Base-by-base conservation (phyloP, 2,797 vertebrate genomes). In the Sebastes glaucus region DNA sequence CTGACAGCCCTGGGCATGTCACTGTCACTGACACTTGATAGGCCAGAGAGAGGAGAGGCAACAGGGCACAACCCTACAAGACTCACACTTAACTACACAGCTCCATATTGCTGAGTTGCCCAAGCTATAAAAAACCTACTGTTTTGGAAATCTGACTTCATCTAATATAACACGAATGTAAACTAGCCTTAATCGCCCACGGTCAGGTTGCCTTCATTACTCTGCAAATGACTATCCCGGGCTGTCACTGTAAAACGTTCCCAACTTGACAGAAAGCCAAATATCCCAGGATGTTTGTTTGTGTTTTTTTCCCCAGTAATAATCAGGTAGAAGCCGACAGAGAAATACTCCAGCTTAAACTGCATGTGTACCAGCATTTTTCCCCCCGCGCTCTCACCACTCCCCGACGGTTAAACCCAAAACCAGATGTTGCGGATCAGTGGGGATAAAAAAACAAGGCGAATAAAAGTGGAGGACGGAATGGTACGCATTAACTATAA, bases 401-500 rank as follows among this genome's bases (percentile, higher is more conserved):
- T 89, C 91, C 91, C 82, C 52, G 63, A 90, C 70, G 86, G 92
- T 90, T 93, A 86, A 94, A 93, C 89, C 85, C 85, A 89, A 91
- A 95, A 94, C 91, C 95, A 95, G 94, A 96, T 96, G 94, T 95
- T 94, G 88, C 74, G 90, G 93, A 95, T 95, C 86, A 93, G 91
- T 25, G 80, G 71, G 89, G 91, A 95, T 93, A 84, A 95, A 94
- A 68, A 95, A 95, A 95, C 91, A 91, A 88, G 91, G 78, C 81
- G 77, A 93, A 91, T 94, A 90, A 92, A 94, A 89, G 85, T 81
- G 38, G 79, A 89, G 88, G 91, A 85, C 16, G 82, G 95, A 93
- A 95, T 93, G 94, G 93, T 89, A 91, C 75, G 56, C 91, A 96
- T 96, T 93, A 95, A 94, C 94, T 92, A 94, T 94, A 95, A 96